Evolutionary conservation across 2,797 vertebrate species (phyloP), one percentile per base, ranked within the genome.

Genomic region (Melanotaenia pygmaea): DNA sequence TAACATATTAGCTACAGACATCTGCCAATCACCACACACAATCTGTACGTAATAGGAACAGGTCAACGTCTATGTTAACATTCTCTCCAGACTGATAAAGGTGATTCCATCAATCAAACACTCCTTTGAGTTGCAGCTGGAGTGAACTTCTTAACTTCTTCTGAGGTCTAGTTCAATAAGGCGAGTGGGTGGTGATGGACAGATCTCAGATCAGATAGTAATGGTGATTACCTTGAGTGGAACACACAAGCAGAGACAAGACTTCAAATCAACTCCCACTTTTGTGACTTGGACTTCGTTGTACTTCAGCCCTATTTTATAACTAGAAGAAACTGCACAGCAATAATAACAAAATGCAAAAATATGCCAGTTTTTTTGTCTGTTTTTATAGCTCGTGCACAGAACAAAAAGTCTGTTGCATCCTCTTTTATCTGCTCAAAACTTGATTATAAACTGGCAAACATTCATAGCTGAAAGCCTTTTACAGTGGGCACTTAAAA

Each of bases 1-100:
- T 75, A 88, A 79, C 74, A 85, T 71, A 85, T 83, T 74, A 89
- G 76, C 68, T 51, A 43, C 65, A 79, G 85, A 78, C 80, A 87
- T 63, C 86, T 90, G 90, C 75, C 91, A 91, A 81, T 92, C 88
- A 87, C 58, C 45, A 51, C 34, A 58, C 34, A 26, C 16, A 45
- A 60, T 70, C 66, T 35, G 61, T 83, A 72, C 66, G 72, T 8
- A 40, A 64, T 74, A 76, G 72, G 77, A 87, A 76, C 78, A 66
- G 85, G 82, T 82, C 63, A 66, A 74, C 56, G 77, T 86, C 76
- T 71, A 34, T 51, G 70, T 84, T 85, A 87, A 80, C 59, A 9
- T 65, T 84, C 81, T 67, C 79, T 30, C 43, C 28, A 51, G 79
- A 59, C 75, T 64, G 38, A 77, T 86, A 74, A 70, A 76, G 69